Percentiles rank a stretch among this genome's conserved stretches.
phyloP scores from a whole-genome alignment of 2,888 invertebrate genomes.

The Hyposoter dolosus region DNA sequence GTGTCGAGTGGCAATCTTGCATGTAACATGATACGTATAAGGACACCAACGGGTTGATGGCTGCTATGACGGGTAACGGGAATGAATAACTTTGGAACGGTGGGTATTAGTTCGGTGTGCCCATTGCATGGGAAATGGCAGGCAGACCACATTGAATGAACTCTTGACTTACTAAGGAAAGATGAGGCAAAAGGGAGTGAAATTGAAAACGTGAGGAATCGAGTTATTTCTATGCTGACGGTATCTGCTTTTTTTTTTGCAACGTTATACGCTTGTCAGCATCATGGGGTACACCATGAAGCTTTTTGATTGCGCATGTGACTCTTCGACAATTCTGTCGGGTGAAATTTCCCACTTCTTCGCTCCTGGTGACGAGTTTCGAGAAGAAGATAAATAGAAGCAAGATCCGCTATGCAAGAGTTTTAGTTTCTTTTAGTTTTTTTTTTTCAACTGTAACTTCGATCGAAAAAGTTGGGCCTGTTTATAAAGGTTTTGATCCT shows the following conservation, averaged over 20 bases:
- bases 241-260: background rate
- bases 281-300: constrained; percentile 30
- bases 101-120: background rate
- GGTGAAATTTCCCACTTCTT: constrained; percentile 21
- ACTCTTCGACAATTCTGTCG: background rate
- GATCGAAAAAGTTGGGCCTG: constrained; percentile 29
- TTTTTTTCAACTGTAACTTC: constrained; percentile 12
- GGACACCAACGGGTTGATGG: background rate
- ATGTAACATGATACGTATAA: constrained; percentile 14
- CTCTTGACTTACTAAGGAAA: constrained; percentile 10
- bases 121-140: constrained; percentile 1
- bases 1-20: background rate
- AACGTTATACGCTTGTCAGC: background rate
- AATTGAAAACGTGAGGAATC: constrained; percentile 19
- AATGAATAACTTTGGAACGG: background rate
- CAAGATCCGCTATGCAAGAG: constrained; percentile 30
- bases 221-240: constrained; percentile 30
- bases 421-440: constrained; percentile 15
- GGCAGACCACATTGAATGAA: constrained; percentile 19
- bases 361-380: background rate
- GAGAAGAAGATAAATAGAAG: background rate
- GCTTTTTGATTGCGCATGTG: background rate
- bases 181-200: background rate
- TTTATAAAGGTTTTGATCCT: constrained; percentile 11
- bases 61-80: background rate